These are phyloP conservation scores for Trichosurus vulpecula DNA, from an alignment of 2,797 vertebrate genomes.

Conservation along the genomic window DNA sequence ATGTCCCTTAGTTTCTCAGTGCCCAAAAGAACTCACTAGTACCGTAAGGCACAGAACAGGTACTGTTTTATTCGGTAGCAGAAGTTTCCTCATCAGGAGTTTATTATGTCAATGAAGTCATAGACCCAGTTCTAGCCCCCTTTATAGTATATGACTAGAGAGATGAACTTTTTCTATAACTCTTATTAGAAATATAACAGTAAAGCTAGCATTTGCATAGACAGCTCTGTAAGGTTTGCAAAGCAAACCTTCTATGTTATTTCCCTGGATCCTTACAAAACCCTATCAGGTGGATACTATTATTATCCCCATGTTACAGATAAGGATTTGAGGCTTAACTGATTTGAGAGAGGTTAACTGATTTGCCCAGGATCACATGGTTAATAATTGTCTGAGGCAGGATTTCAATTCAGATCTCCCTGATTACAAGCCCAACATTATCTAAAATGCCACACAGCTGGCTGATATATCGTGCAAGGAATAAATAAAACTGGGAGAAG, in stretches of 20 bases:
- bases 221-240: background rate
- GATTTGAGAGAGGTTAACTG: background rate
- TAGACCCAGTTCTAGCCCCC: background rate
- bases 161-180: background rate
- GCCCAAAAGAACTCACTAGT: background rate
- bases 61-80: background rate
- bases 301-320: background rate
- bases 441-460: background rate
- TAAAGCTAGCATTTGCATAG: background rate
- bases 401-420: background rate
- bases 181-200: background rate
- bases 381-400: background rate
- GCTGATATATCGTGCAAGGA: background rate
- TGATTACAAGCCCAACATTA: background rate
- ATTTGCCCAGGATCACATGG: background rate
- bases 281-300: background rate
- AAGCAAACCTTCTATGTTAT: background rate
- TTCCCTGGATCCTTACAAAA: background rate
- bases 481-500: background rate
- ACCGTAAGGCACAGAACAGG: background rate
- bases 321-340: background rate
- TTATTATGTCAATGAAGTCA: background rate
- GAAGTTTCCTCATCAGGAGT: background rate
- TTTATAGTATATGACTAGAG: background rate
- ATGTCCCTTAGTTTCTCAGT: background rate